Evolutionary conservation across 2,113 vertebrate genomes (phyloP).

Genomic region (Antechinus stuartii): DNA sequence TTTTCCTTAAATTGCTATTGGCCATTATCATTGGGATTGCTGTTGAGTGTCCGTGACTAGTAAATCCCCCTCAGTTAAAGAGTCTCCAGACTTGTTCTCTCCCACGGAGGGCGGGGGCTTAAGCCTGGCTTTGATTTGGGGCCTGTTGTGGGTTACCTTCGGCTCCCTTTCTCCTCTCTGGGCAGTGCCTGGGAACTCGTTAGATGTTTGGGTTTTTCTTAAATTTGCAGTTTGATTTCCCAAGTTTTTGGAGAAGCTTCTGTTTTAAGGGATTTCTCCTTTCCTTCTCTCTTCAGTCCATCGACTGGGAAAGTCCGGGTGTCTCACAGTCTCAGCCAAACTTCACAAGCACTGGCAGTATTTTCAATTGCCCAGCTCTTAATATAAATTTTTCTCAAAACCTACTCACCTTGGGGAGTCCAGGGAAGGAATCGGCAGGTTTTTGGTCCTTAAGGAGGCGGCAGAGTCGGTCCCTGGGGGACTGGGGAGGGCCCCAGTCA

Average conservation of each 20-base stretch:
- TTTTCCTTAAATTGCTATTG: not conserved
- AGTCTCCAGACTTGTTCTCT: conserved; percentile 13
- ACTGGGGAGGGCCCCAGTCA: conserved; percentile 60
- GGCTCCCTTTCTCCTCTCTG: conserved; percentile 1
- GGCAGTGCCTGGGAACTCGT: conserved; percentile 31
- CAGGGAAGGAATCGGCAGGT: conserved; percentile 59
- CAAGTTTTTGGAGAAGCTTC: conserved; percentile 82
- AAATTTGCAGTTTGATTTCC: conserved; percentile 77
- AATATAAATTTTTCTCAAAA: conserved; percentile 54
- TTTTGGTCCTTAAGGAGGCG: conserved; percentile 17
- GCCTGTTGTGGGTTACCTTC: not conserved
- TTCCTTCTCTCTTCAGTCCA: conserved; percentile 52
- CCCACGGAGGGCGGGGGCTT: conserved; percentile 4
- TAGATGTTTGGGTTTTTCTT: conserved; percentile 70
- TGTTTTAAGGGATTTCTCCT: conserved; percentile 82
- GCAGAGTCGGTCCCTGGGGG: conserved; percentile 31
- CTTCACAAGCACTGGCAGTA: conserved; percentile 61
- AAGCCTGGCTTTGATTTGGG: not conserved
- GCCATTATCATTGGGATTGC: not conserved
- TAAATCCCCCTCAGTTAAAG: not conserved
- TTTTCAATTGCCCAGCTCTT: conserved; percentile 57
- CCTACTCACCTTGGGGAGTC: conserved; percentile 51
- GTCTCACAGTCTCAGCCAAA: conserved; percentile 55
- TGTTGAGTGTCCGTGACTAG: not conserved
- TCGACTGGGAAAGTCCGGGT: conserved; percentile 49